Conservation (phyloP, 2,797 vertebrate genomes). For the Caiman crocodilus region DNA sequence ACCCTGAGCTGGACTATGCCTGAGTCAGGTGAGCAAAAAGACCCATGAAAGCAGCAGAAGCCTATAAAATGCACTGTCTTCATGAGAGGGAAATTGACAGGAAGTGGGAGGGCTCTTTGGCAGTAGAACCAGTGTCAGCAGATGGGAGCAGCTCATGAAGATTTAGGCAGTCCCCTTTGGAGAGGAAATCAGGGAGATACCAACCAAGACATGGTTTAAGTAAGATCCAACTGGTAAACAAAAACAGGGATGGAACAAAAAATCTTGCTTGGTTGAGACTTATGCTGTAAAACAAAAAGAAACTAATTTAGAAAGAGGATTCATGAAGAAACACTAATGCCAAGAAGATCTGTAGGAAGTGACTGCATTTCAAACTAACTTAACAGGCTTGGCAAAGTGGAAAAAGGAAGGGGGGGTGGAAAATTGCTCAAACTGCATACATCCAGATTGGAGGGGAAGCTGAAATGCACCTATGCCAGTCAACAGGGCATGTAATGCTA, state of each 20-base stretch:
- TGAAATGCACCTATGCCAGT: neutral
- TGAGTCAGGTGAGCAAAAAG: neutral
- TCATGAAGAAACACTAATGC: neutral
- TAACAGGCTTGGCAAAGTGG: neutral
- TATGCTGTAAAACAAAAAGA: fast-evolving
- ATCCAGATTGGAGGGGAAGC: neutral
- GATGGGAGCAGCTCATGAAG: neutral
- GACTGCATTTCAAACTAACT: neutral
- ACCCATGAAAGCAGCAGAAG: neutral
- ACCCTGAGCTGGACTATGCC: too few relatives aligned
- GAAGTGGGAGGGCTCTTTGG: neutral
- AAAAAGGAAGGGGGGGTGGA: too few relatives aligned
- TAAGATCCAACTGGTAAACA: neutral
- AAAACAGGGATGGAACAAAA: neutral
- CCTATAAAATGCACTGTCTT: neutral
- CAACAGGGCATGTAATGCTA: neutral
- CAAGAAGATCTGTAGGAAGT: neutral
- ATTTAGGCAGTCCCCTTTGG: neutral
- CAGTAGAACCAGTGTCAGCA: neutral
- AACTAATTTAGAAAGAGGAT: neutral
- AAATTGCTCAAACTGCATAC: neutral
- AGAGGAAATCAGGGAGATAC: neutral
- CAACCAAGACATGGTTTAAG: neutral
- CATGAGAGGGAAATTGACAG: neutral
- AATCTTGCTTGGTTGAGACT: neutral